Base-by-base conservation (phyloP, 30 jellyfish, hydroid and myxozoan genomes). In the Cassiopea xamachana region DNA sequence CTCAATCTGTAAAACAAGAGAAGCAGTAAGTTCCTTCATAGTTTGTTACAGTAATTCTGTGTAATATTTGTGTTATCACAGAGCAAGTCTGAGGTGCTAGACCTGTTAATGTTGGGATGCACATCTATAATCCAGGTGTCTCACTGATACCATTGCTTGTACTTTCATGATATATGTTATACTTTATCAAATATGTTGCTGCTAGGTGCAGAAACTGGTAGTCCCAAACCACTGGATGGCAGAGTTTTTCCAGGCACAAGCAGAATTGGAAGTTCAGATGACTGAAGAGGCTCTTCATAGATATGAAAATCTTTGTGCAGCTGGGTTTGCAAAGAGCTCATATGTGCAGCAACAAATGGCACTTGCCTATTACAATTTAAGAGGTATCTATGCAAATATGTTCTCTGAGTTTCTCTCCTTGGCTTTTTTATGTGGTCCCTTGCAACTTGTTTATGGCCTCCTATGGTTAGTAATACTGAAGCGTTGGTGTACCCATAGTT, bases 141-240 rank as follows among this genome's bases (percentile, higher is more conserved):
- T 27, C 39, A 27, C 39, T 27, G 39, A 27, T 27, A 27, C 39
- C 39, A 27, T 27, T 27, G 39, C 39, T 27, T 27, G 39, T 27
- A 27, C 39, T 27, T 27, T 27, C 39, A 27, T 27, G 39, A 27
- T 27, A 27, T 27, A 27, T 27, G 39, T 27, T 27, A 27, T 27
- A 27, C 39, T 27, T 27, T 27, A 27, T 27, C 39, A 27, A 27
- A 27, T 27, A 27, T 27, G 39, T 27, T 27, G 39, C 15, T 67
- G 69, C 64, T 48, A 95, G 99, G 89, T 95, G 15, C 96, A 88
- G 80, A 95, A 83, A 17, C 81, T 95, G 87, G 85, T 83, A 77
- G 76, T 95, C 15, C 98, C 98, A 48, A 82, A 89, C 8, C 99
- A 95, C 82, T 95, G 99, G 99, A 95, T 95, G 99, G 83, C 97